Percentiles rank a stretch among this genome's conserved stretches.
Conservation (phyloP, 2,888 invertebrate genomes). For the Xanthia togata region DNA sequence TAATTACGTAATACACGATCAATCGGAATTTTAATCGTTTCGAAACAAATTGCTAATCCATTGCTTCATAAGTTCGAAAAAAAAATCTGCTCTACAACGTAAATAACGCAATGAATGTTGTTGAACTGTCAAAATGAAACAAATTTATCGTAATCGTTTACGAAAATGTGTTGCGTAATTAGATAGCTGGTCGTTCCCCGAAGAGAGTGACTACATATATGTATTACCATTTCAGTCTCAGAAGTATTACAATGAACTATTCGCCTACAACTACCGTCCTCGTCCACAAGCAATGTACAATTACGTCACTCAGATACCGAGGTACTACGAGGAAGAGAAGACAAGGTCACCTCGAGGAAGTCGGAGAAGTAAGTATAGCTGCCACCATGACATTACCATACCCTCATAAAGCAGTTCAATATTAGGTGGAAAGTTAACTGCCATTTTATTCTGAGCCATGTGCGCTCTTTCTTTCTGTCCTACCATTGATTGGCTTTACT, state of each 20-base stretch:
- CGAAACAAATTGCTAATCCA: no score
- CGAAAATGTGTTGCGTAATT: no score
- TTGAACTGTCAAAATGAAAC: no score
- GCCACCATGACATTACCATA: no score
- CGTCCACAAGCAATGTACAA: conserved; percentile 63
- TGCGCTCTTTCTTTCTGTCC: not conserved
- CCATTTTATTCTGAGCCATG: not conserved
- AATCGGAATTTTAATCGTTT: no score
- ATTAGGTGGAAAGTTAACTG: no score
- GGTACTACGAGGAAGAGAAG: conserved; percentile 56
- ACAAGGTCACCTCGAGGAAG: conserved; percentile 58
- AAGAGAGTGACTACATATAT: not conserved
- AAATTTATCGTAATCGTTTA: no score
- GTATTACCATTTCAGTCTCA: conserved; percentile 76
- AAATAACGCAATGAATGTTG: no score
- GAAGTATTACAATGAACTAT: conserved; percentile 81
- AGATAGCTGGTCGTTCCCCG: not conserved
- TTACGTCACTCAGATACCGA: conserved; percentile 54
- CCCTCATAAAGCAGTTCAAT: not conserved
- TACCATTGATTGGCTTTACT: no score
- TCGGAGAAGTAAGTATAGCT: conserved; percentile 65
- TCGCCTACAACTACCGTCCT: conserved; percentile 62
- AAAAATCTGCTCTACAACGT: no score
- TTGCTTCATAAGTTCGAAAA: no score
- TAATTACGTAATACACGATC: no score